Evolutionary conservation across 1,140 invertebrate genomes (phyloP).

Genomic region (Brachionus angularis): DNA sequence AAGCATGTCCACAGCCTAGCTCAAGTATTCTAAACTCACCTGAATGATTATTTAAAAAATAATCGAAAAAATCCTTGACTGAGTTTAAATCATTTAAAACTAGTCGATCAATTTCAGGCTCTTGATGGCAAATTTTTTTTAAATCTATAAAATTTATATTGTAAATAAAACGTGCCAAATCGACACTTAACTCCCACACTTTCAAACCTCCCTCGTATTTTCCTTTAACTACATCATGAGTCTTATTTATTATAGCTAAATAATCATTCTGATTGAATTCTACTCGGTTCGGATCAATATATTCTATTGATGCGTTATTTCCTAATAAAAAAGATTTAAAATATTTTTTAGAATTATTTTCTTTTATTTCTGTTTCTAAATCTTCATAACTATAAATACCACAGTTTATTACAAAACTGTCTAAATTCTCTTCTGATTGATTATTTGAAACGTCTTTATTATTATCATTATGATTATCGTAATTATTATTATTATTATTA

Average conservation of each 20-base stretch:
- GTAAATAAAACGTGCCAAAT: conserved; percentile 18
- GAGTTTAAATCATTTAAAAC: not conserved
- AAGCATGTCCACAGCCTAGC: conserved; percentile 25
- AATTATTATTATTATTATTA: not conserved
- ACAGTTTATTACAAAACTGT: no score
- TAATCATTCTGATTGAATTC: not conserved
- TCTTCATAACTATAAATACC: conserved; percentile 15
- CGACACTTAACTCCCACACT: conserved; percentile 40
- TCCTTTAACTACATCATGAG: conserved; percentile 23
- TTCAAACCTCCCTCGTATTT: conserved; percentile 40
- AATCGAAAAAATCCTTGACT: not conserved
- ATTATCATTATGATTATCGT: not conserved
- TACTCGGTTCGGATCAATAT: conserved; percentile 6
- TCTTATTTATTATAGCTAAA: conserved; percentile 21
- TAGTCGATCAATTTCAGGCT: not conserved
- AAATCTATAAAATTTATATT: not conserved
- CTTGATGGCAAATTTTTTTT: not conserved
- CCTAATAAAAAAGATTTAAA: not conserved
- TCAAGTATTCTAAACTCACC: conserved; percentile 12
- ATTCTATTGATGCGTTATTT: not conserved
- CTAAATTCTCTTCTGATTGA: no score
- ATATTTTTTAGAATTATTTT: not conserved
- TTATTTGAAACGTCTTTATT: no score
- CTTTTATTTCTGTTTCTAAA: not conserved
- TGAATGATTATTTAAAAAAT: not conserved